Evolutionary conservation across 37 sponge, comb jelly and placozoan species (phyloP), one percentile per base, ranked within the genome.

Genomic region (Spongilla lacustris): DNA sequence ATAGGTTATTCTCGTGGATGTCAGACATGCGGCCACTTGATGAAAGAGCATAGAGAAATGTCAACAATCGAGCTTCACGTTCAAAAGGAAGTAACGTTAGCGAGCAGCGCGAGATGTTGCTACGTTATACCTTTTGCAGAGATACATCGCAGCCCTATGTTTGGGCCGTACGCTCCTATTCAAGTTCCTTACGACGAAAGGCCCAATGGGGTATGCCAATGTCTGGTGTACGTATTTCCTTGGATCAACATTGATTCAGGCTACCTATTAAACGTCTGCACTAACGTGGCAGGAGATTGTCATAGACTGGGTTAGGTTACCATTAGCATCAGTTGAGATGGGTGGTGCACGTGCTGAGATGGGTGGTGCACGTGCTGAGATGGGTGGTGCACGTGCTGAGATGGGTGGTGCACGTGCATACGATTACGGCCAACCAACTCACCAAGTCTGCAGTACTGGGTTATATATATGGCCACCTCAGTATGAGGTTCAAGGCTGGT

Each of bases 41-140:
- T 66, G 13, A 77, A 78, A 13, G 83, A 83, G 66, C 89, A 88
- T 38, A 41, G 89, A 35, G 48, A 82, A 66, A 77, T 83, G 78
- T 83, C 89, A 32, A 31, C 70, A 22, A 36, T 83, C 21, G 89
- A 88, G 28, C 69, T 33, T 24, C 50, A 46, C 71, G 77, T 88
- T 28, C 76, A 83, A 37, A 23, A 23, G 5, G 83, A 88, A 66
- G 76, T 87, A 21, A 25, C 50, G 4, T 21, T 26, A 71, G 78
- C 78, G 2, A 36, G 34, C 28, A 26, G 77, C 25, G 28, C n/a
- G 35, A 38, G 50, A 21, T 88, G 89, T 34, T 66, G 66, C 27
- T 69, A 38, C 29, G 58, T 1, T 13, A 88, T 88, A 58, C 77
- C 71, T 0, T 6, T 41, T 13, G 34, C 35, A 24, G 83, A 88